phyloP scores from a whole-genome alignment of 2,888 invertebrate species.

The Orthosia gracilis region DNA sequence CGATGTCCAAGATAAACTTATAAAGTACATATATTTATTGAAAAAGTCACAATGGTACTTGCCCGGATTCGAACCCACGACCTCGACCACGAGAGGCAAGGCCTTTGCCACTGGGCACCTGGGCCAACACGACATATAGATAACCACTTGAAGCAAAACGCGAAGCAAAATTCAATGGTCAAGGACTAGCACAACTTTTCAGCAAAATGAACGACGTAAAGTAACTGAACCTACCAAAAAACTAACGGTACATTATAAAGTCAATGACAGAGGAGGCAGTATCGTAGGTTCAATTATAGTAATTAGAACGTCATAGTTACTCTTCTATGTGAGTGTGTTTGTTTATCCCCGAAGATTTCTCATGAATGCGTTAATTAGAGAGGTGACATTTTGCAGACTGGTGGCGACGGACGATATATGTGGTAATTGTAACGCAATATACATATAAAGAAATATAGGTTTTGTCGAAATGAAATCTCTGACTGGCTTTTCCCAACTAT shows the following conservation, averaged over 20 bases:
- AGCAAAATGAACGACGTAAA: background rate
- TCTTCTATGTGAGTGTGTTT: constrained; percentile 9
- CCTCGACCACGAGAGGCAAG: too few relatives aligned
- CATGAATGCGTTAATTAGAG: constrained; percentile 48
- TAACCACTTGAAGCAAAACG: background rate
- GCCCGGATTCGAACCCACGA: too few relatives aligned
- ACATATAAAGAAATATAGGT: background rate
- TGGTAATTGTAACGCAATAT: constrained; percentile 11
- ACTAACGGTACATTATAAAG: constrained; percentile 16
- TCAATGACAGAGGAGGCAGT: constrained; percentile 21
- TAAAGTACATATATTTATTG: too few relatives aligned
- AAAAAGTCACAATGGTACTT: too few relatives aligned
- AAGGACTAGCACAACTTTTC: background rate
- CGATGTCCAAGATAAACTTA: too few relatives aligned
- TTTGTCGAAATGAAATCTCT: too few relatives aligned
- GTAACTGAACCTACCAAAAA: constrained; percentile 11
- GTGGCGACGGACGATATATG: constrained; percentile 13
- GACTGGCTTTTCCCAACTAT: too few relatives aligned
- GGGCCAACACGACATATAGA: background rate
- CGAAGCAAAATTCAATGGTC: background rate
- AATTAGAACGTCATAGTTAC: constrained; percentile 35
- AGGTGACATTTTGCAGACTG: constrained; percentile 25
- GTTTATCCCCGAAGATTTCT: constrained; percentile 36
- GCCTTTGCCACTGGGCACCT: too few relatives aligned
- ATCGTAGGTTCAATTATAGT: constrained; percentile 18